Conservation (phyloP, 1,140 invertebrate species). For the Ips nitidus region DNA sequence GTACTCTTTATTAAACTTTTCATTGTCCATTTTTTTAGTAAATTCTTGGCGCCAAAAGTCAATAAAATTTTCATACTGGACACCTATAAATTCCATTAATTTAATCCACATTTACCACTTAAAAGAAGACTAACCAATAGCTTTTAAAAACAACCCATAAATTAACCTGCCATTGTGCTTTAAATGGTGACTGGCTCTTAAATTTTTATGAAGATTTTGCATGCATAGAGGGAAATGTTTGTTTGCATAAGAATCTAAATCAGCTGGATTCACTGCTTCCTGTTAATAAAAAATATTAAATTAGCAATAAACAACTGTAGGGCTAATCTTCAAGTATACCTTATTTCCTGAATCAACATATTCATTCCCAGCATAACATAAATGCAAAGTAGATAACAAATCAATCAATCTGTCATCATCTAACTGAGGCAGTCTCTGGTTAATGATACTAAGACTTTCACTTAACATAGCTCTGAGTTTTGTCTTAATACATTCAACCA, state of each 20-base stretch:
- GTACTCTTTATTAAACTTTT: constrained; percentile 94
- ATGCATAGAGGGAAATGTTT: constrained; percentile 94
- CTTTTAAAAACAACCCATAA: constrained; percentile 95
- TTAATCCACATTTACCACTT: background rate
- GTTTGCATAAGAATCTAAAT: constrained; percentile 71
- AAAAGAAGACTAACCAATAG: constrained; percentile 47
- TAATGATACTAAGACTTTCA: constrained; percentile 70
- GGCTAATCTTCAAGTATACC: constrained; percentile 7
- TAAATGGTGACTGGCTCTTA: constrained; percentile 82
- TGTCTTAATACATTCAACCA: constrained; percentile 80
- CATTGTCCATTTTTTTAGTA: constrained; percentile 81
- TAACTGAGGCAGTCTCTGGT: constrained; percentile 64
- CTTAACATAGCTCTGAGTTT: constrained; percentile 76
- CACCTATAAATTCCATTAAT: constrained; percentile 32
- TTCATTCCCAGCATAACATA: constrained; percentile 77
- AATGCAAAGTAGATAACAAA: constrained; percentile 76
- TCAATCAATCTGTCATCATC: constrained; percentile 78
- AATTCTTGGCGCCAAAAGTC: constrained; percentile 92
- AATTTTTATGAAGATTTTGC: constrained; percentile 80
- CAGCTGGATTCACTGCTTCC: constrained; percentile 51
- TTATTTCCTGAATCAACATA: constrained; percentile 56
- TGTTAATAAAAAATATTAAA: background rate
- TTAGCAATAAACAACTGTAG: too few species aligned
- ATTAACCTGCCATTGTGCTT: constrained; percentile 86
- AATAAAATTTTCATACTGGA: constrained; percentile 46